Conservation (phyloP, 2,797 vertebrate species). For the Meda fulgida region DNA sequence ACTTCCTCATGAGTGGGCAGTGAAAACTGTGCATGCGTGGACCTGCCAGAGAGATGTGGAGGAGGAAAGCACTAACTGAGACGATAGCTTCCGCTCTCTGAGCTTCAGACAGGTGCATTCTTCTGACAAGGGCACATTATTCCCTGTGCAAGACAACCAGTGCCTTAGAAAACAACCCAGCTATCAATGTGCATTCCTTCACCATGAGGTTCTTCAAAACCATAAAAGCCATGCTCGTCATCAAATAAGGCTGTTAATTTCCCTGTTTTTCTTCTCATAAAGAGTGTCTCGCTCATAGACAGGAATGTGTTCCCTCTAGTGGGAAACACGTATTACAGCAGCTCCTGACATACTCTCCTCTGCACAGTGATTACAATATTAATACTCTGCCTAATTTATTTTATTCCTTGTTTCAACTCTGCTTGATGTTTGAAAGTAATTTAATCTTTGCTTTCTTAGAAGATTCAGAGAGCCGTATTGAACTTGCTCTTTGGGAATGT, state of each 20-base stretch:
- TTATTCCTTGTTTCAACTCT: neutral
- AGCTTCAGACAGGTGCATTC: conserved; percentile 21
- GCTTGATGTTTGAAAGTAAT: neutral
- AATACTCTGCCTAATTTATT: neutral
- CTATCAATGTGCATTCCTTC: conserved; percentile 20
- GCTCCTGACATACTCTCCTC: neutral
- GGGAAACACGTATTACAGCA: conserved; percentile 32
- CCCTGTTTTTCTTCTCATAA: neutral
- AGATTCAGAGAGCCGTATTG: neutral
- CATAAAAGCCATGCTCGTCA: neutral
- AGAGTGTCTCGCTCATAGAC: neutral
- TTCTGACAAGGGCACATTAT: conserved; percentile 9
- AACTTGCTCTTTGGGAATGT: conserved; percentile 10
- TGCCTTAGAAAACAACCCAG: neutral
- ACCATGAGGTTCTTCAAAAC: neutral
- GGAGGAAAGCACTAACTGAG: conserved; percentile 20
- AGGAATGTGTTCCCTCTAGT: conserved; percentile 49
- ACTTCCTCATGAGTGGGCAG: conserved; percentile 61
- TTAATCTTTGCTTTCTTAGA: neutral
- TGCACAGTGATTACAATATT: neutral
- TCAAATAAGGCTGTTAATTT: conserved; percentile 14
- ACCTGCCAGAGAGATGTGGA: conserved; percentile 53
- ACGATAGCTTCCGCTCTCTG: conserved; percentile 1
- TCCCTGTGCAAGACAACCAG: conserved; percentile 1
- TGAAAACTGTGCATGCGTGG: conserved; percentile 54